Conservation (phyloP, 2,888 invertebrate genomes). For the Danaus chrysippus region DNA sequence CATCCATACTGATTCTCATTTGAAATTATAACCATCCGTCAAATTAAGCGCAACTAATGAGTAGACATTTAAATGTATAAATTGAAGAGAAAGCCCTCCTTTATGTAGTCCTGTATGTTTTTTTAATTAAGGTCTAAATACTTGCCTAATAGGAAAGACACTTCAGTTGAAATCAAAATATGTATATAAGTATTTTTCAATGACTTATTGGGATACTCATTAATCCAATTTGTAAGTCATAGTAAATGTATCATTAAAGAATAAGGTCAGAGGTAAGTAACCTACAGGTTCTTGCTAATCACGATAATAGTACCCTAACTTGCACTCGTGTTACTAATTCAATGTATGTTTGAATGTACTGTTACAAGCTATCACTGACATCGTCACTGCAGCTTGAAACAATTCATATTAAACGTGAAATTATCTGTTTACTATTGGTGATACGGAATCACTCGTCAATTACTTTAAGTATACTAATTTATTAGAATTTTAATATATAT, state of each 20-base stretch:
- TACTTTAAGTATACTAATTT: neutral
- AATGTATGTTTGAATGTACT: constrained; percentile 49
- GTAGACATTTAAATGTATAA: constrained; percentile 32
- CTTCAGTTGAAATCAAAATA: constrained; percentile 16
- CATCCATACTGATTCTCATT: too few species aligned
- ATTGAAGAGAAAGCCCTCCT: constrained; percentile 50
- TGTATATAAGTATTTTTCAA: neutral
- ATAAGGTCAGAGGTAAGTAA: constrained; percentile 58
- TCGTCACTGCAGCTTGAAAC: constrained; percentile 23
- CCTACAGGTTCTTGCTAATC: constrained; percentile 51
- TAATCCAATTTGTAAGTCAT: constrained; percentile 9
- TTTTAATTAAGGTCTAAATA: constrained; percentile 50
- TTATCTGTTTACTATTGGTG: neutral
- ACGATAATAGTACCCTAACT: constrained; percentile 64
- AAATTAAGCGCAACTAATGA: constrained; percentile 40
- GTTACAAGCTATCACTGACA: constrained; percentile 44
- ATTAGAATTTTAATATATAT: neutral
- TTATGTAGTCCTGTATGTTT: constrained; percentile 39
- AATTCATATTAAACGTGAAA: neutral
- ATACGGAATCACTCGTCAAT: too few species aligned
- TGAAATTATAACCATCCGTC: constrained; percentile 38
- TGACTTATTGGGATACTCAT: neutral
- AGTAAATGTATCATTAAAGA: constrained; percentile 50
- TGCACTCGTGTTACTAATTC: constrained; percentile 60
- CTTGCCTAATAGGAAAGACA: constrained; percentile 39